phyloP scores from a whole-genome alignment of 2,113 vertebrate species.

The Micromys minutus region DNA sequence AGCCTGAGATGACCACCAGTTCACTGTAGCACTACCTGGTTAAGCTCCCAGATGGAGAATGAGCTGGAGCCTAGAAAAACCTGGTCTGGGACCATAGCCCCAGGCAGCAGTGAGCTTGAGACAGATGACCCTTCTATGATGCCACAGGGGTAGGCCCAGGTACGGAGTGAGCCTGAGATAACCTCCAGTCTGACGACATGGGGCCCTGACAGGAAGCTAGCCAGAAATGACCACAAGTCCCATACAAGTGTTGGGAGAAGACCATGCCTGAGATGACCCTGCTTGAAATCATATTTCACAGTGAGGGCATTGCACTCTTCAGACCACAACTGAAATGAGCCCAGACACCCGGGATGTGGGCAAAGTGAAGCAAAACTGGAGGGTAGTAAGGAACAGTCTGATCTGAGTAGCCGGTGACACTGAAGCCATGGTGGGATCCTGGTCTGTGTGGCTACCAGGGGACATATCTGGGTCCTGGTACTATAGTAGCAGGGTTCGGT shows the following conservation, averaged over 20 bases:
- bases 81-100: too few relatives aligned
- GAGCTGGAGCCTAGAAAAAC: background rate
- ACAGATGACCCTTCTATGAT: background rate
- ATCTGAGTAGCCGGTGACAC: background rate
- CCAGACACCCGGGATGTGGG: background rate
- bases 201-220: background rate
- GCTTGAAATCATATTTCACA: background rate
- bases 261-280: background rate
- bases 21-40: too few relatives aligned
- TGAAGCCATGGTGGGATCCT: too few relatives aligned
- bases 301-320: background rate
- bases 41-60: background rate
- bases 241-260: background rate
- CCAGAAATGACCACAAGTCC: background rate
- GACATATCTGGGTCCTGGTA: too few relatives aligned
- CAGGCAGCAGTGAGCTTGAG: background rate
- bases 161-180: background rate
- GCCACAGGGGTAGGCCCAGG: background rate
- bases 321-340: background rate
- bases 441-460: too few relatives aligned
- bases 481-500: too few relatives aligned
- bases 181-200: rapidly evolving
- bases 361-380: background rate
- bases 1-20: background rate
- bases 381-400: too few relatives aligned